Conservation (phyloP, 2,888 invertebrate genomes). For the Lymantria dispar region DNA sequence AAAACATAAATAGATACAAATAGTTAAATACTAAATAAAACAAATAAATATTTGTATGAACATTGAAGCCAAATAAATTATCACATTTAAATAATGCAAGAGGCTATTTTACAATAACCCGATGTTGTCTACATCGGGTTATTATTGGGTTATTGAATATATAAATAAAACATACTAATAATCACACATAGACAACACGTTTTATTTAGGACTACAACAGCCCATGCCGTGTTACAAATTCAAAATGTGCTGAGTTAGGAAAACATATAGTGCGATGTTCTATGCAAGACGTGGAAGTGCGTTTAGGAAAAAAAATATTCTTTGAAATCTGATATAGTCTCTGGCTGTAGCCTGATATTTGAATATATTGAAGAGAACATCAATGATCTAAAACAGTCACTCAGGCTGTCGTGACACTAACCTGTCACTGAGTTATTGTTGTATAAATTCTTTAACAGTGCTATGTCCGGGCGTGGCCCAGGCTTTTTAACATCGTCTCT, state of each 20-base stretch:
- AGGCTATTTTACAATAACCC: background rate
- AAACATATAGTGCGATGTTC: conserved; percentile 73
- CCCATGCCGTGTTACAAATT: conserved; percentile 58
- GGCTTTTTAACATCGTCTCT: conserved; percentile 97
- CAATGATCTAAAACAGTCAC: conserved; percentile 60
- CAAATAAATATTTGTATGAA: background rate
- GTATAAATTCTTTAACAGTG: conserved; percentile 80
- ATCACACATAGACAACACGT: conserved; percentile 42
- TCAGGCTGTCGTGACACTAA: conserved; percentile 76
- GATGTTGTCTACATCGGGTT: too few species aligned
- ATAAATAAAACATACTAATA: conserved; percentile 7
- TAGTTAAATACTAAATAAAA: background rate
- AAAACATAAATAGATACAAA: background rate
- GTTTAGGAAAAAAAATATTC: conserved; percentile 45
- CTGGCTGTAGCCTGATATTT: conserved; percentile 37
- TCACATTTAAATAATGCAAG: conserved; percentile 22
- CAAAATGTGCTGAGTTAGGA: conserved; percentile 61
- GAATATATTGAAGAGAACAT: conserved; percentile 58
- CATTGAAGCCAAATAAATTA: conserved; percentile 4
- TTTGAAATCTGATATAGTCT: conserved; percentile 43
- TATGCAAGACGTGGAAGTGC: conserved; percentile 69
- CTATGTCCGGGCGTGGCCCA: conserved; percentile 90
- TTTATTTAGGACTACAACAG: conserved; percentile 43
- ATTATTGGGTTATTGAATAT: background rate
- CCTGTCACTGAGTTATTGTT: conserved; percentile 79